These are phyloP conservation scores for Paedocypris sp. DNA, from an alignment of 2,113 vertebrate genomes.

Conservation along the genomic window DNA sequence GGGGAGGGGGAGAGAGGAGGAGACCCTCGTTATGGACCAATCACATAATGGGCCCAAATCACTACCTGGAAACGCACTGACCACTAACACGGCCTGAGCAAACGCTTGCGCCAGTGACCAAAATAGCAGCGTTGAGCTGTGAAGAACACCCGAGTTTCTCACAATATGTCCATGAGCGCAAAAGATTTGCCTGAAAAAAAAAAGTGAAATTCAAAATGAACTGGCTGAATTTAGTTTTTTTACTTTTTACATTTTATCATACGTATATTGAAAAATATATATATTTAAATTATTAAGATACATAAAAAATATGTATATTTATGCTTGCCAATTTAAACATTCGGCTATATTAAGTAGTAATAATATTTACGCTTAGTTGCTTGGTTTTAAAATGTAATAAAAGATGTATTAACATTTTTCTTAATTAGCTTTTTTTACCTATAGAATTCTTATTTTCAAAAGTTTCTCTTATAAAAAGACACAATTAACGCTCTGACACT, in stretches of 20 bases:
- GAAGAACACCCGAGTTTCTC: not conserved
- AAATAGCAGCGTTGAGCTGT: not conserved
- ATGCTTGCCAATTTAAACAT: too few relatives aligned
- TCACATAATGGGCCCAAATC: slow-evolving; percentile 8
- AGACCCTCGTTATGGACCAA: slow-evolving; percentile 21
- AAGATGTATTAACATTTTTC: too few relatives aligned
- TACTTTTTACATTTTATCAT: too few relatives aligned
- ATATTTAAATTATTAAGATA: too few relatives aligned
- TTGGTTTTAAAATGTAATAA: too few relatives aligned
- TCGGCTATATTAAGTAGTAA: too few relatives aligned
- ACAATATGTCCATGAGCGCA: not conserved
- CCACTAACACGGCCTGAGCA: not conserved
- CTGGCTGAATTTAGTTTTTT: not conserved
- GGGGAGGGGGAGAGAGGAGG: slow-evolving; percentile 40
- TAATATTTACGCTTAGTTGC: too few relatives aligned
- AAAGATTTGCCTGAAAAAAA: not conserved
- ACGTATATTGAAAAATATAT: too few relatives aligned
- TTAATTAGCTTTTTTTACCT: too few relatives aligned
- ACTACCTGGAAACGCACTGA: not conserved
- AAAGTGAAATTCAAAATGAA: not conserved
- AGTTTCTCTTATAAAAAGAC: too few relatives aligned
- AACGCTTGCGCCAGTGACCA: not conserved
- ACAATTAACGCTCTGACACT: slow-evolving; percentile 1
- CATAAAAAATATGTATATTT: too few relatives aligned
- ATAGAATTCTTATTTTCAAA: too few relatives aligned